Base-by-base conservation (phyloP, 2,797 vertebrate genomes). In the Centroberyx gerrardi region DNA sequence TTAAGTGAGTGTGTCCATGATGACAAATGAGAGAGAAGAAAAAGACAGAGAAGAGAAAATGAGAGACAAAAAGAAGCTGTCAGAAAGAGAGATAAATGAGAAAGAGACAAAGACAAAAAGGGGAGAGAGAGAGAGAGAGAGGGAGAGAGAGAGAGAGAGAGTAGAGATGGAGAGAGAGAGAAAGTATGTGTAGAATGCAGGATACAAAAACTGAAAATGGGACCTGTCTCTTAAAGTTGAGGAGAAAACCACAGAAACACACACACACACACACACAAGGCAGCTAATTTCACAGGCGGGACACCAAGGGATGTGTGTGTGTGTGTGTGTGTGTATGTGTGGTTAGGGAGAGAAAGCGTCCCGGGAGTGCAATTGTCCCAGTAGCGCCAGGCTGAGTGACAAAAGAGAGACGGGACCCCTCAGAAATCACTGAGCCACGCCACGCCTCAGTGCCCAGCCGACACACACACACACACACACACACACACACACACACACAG, bases 1-100 rank as follows among this genome's bases (percentile, higher is more conserved):
- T 74, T 27, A 78, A 62, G 66, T 64, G 59, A 82, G 6, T 1
- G 52, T 18, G 63, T 59, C 29, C 31, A 40, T 1, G 17, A 7
- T 4, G 48, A 67, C 2, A 7, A 51, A 14, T n/a, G 0, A 5
- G 8, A 61, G 0, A 38, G 33, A 13, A 62, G 22, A 10, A 22
- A 55, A 55, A 14, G 10, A 29, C 10, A 55, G 27, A 27, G 8
- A 52, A 22, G 51, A 49, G 46, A 15, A 59, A 2, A 2, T 0
- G n/a, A 52, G 51, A 65, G 17, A 3, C 17, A 29, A 14, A 33
- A 14, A 55, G 28, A 0, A 36, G 6, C 44, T 44, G 6, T 8
- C 17, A 53, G 38, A 13, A 5, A 54, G 5, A 0, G 2, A 8
- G 1, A 55, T 14, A 17, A 48, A 17, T 51, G 17, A 46, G 27